A percentile compares a stretch with the other conserved stretches of the same genome.
Evolutionary conservation across 1,140 invertebrate genomes (phyloP).

Genomic region (Hyles euphorbiae): DNA sequence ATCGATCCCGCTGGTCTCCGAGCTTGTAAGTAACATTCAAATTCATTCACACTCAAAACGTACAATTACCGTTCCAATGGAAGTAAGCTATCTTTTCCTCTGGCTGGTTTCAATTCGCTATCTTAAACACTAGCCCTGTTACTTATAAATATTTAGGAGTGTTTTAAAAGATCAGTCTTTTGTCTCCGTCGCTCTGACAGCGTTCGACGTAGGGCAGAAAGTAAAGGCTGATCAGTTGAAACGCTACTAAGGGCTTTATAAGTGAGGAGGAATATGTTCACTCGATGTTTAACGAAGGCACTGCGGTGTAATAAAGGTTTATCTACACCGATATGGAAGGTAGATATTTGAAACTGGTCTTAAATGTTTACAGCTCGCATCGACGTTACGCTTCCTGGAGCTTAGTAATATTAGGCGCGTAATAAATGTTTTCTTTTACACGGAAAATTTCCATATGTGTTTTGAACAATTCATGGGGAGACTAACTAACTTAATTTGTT

Average conservation of each 20-base stretch:
- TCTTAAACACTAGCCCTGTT: constrained; percentile 16
- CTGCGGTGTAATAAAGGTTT: constrained; percentile 16
- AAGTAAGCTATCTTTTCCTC: constrained; percentile 47
- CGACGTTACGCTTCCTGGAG: constrained; percentile 65
- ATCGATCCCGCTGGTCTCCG: constrained; percentile 98
- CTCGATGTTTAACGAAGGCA: constrained; percentile 13
- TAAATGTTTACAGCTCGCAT: constrained; percentile 67
- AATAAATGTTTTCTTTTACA: constrained; percentile 73
- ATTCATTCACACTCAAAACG: constrained; percentile 19
- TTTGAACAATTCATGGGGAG: constrained; percentile 46
- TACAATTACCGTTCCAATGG: constrained; percentile 34
- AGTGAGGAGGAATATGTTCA: constrained; percentile 9
- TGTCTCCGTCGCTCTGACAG: too few relatives aligned
- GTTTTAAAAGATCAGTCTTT: too few relatives aligned
- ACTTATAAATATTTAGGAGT: too few relatives aligned
- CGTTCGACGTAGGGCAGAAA: too few relatives aligned
- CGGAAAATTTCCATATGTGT: constrained; percentile 51
- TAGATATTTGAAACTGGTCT: constrained; percentile 66
- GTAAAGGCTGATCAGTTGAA: too few relatives aligned
- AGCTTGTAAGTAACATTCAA: constrained; percentile 91
- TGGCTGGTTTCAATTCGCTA: constrained; percentile 63
- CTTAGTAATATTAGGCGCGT: constrained; percentile 73
- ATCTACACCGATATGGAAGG: constrained; percentile 29
- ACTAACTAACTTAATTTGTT: constrained; percentile 1
- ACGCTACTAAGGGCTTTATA: too few relatives aligned